These are phyloP conservation scores for Sylvilagus bachmani DNA, from an alignment of 2,113 vertebrate species.

Conservation along the genomic window DNA sequence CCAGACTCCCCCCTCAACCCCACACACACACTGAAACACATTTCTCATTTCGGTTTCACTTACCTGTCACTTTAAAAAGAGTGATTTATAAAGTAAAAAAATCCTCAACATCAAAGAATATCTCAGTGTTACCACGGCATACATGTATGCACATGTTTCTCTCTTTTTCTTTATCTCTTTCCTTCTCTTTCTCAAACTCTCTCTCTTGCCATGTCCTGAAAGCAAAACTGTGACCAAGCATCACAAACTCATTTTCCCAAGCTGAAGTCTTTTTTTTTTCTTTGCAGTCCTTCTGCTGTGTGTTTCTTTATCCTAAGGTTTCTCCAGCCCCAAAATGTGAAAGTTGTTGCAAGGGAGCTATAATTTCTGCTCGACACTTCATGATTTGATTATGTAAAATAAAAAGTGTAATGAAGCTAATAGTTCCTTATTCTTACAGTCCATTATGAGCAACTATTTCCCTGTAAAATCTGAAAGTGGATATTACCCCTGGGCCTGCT, in stretches of 20 bases:
- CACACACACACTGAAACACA: slow-evolving; percentile 22
- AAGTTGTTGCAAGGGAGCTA: slow-evolving; percentile 15
- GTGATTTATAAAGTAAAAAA: slow-evolving; percentile 60
- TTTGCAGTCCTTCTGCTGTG: not conserved
- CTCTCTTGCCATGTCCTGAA: not conserved
- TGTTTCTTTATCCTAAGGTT: slow-evolving; percentile 48
- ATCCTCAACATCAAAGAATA: slow-evolving; percentile 35
- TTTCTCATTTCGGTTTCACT: slow-evolving; percentile 71
- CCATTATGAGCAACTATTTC: slow-evolving; percentile 50
- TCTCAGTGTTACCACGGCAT: not conserved
- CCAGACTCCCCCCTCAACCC: slow-evolving; percentile 2
- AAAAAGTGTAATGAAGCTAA: slow-evolving; percentile 75
- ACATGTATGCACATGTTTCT: accelerated
- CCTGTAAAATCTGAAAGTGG: slow-evolving; percentile 40
- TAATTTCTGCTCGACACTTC: slow-evolving; percentile 67
- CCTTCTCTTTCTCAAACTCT: not conserved
- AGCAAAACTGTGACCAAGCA: slow-evolving; percentile 16
- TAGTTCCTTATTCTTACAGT: slow-evolving; percentile 53
- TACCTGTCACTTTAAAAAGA: slow-evolving; percentile 51
- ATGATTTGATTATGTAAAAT: slow-evolving; percentile 71
- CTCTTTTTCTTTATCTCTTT: not conserved
- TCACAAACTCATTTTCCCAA: not conserved
- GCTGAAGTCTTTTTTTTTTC: not conserved
- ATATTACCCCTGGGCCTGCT: slow-evolving; percentile 67
- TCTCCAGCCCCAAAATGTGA: slow-evolving; percentile 49